phyloP scores from a whole-genome alignment of 2,113 vertebrate species.

The Columba livia region DNA sequence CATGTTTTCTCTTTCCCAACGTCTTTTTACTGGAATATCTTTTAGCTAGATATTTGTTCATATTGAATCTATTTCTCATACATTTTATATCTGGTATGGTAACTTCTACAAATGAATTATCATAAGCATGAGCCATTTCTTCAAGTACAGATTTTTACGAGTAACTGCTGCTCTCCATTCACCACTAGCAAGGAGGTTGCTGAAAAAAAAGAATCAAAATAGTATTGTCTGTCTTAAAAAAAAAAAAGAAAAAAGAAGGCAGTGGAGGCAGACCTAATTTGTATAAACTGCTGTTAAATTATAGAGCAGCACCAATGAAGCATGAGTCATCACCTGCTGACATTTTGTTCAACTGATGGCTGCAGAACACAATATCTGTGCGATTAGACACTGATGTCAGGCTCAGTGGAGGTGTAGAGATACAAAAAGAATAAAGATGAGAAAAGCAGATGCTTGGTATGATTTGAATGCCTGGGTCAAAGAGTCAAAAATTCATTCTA shows the following conservation, averaged over 20 bases:
- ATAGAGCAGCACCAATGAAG: background rate
- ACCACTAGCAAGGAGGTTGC: background rate
- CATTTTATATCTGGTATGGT: background rate
- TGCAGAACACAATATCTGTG: background rate
- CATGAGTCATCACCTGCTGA: slow-evolving; percentile 24
- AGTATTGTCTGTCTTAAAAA: background rate
- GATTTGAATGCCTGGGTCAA: background rate
- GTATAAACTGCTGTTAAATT: slow-evolving; percentile 1
- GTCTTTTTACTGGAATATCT: background rate
- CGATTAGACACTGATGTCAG: background rate
- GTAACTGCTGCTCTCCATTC: background rate
- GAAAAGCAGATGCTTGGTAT: background rate
- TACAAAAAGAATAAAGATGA: background rate
- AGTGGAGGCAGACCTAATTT: background rate
- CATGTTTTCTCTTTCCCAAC: background rate
- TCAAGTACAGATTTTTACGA: background rate
- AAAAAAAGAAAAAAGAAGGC: background rate
- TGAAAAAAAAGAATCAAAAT: background rate
- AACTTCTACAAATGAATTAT: background rate
- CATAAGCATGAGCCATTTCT: background rate
- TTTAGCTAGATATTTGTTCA: background rate
- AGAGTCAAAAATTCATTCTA: background rate
- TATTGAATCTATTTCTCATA: background rate
- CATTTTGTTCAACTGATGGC: background rate
- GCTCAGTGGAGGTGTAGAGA: background rate